A percentile compares a stretch with the other conserved stretches of the same genome.
These are phyloP conservation scores for Drosophila nigrodunni DNA, from an alignment of 1,140 invertebrate genomes.

Conservation along the genomic window DNA sequence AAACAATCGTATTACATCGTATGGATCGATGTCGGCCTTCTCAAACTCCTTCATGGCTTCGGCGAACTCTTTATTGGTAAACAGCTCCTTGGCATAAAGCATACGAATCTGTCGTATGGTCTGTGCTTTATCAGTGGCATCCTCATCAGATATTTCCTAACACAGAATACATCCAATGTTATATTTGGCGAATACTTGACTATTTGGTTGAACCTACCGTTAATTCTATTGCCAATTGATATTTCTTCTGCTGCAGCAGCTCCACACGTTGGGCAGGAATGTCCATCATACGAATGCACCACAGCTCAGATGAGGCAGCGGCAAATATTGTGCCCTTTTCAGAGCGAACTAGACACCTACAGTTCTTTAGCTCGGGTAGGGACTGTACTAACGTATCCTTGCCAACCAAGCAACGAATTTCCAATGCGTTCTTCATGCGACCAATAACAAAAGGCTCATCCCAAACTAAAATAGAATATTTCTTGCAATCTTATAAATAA, in stretches of 20 bases:
- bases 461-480: constrained; percentile 88
- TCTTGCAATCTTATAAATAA: not conserved
- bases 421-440: constrained; percentile 91
- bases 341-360: constrained; percentile 88
- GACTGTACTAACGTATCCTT: constrained; percentile 91
- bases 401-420: constrained; percentile 93
- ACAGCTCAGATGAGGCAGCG: constrained; percentile 93
- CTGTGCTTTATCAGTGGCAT: constrained; percentile 91
- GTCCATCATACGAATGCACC: constrained; percentile 92
- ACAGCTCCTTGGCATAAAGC: constrained; percentile 95
- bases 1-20: constrained; percentile 97
- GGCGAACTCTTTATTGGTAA: constrained; percentile 93
- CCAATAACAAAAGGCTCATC: constrained; percentile 96
- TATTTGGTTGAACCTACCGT: constrained; percentile 88
- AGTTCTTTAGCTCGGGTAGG: constrained; percentile 89
- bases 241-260: constrained; percentile 94
- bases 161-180: not conserved
- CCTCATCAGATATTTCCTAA: constrained; percentile 93
- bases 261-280: constrained; percentile 92
- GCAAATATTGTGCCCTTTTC: constrained; percentile 93
- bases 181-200: not conserved
- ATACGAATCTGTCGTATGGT: constrained; percentile 95
- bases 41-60: constrained; percentile 96
- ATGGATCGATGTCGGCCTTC: constrained; percentile 95
- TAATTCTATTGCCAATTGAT: constrained; percentile 96